phyloP scores from a whole-genome alignment of 2,113 vertebrate genomes.

The Crocuta crocuta region DNA sequence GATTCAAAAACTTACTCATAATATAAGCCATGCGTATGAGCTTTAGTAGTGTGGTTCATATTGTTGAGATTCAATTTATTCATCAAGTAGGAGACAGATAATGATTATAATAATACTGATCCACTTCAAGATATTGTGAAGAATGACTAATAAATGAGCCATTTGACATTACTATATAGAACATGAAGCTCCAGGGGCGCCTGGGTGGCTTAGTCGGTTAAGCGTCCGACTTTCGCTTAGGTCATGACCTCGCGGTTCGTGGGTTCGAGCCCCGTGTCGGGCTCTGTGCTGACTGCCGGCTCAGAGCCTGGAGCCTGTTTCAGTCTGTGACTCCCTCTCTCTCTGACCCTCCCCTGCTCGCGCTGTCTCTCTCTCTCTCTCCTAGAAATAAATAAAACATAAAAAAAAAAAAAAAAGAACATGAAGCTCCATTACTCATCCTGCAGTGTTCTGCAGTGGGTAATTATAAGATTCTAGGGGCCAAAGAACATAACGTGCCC shows the following conservation, averaged over 20 bases:
- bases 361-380: too few relatives aligned
- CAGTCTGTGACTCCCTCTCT: too few relatives aligned
- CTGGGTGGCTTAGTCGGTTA: too few relatives aligned
- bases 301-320: too few relatives aligned
- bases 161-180: background rate
- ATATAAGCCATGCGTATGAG: background rate
- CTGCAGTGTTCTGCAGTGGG: background rate
- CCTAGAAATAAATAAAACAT: too few relatives aligned
- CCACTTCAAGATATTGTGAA: background rate
- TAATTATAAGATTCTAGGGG: conserved; percentile 26
- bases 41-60: conserved; percentile 7
- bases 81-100: conserved; percentile 44
- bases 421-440: background rate
- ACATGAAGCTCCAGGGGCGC: background rate
- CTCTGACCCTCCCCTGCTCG: too few relatives aligned
- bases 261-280: too few relatives aligned
- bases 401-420: background rate
- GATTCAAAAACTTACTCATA: background rate
- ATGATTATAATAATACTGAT: conserved; percentile 32
- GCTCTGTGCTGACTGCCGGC: too few relatives aligned
- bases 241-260: too few relatives aligned
- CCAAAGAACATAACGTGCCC: background rate
- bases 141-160: conserved; percentile 39
- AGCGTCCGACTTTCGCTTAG: too few relatives aligned
- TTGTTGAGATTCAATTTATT: conserved; percentile 17